Percentiles rank a stretch among this genome's conserved stretches.
phyloP scores from a whole-genome alignment of 2,113 vertebrate genomes.

The Urocynchramus pylzowi region DNA sequence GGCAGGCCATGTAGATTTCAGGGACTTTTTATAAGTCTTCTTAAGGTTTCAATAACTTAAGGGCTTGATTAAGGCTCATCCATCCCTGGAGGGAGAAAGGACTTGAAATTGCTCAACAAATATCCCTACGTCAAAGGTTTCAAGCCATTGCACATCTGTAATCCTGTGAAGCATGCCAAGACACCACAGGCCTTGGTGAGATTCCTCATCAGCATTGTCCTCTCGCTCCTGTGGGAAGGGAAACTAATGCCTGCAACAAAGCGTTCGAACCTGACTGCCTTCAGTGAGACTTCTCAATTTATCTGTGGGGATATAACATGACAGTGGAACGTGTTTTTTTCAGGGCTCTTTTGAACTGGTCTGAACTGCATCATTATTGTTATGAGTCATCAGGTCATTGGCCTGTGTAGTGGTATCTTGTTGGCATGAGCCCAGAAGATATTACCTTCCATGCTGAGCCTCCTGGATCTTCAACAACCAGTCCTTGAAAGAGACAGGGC shows the following conservation, averaged over 20 bases:
- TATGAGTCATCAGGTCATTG: background rate
- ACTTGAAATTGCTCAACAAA: background rate
- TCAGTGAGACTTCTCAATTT: background rate
- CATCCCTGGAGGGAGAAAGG: background rate
- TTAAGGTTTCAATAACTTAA: background rate
- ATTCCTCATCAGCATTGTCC: background rate
- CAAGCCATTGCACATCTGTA: background rate
- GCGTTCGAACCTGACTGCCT: background rate
- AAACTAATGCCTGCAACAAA: background rate
- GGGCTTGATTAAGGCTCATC: background rate
- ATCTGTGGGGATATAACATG: background rate
- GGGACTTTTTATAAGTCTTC: background rate
- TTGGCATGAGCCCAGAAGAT: background rate
- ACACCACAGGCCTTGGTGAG: background rate
- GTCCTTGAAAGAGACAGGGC: background rate
- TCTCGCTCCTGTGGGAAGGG: background rate
- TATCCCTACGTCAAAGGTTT: background rate
- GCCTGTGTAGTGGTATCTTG: background rate
- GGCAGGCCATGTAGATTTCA: background rate
- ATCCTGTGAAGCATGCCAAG: background rate
- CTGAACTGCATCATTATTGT: background rate
- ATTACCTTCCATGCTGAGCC: background rate
- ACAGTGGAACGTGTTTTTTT: background rate
- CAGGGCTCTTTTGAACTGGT: background rate
- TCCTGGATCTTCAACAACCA: background rate